phyloP scores from a whole-genome alignment of 2,113 vertebrate genomes.

The Heterotis niloticus region DNA sequence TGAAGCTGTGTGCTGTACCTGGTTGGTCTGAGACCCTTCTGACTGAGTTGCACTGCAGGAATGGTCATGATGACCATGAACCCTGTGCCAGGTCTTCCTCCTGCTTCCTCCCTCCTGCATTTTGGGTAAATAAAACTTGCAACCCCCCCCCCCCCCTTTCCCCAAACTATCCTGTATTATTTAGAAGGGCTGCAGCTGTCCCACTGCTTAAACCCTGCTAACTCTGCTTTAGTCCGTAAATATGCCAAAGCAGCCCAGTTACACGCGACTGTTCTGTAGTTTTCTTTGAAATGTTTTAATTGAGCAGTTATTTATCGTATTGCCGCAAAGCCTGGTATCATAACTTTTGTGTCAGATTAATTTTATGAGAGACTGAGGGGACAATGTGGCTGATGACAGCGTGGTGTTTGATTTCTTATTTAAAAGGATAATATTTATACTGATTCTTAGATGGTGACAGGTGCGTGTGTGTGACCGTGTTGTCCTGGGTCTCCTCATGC shows the following conservation, averaged over 20 bases:
- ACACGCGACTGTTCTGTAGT: background rate
- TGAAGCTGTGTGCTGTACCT: background rate
- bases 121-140: background rate
- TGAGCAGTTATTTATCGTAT: background rate
- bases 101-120: background rate
- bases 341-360: slow-evolving; percentile 33
- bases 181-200: background rate
- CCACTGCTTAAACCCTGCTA: background rate
- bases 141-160: background rate
- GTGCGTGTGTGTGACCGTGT: background rate
- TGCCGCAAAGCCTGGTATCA: slow-evolving; percentile 11
- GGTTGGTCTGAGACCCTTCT: background rate
- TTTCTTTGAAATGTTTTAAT: background rate
- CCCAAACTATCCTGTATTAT: background rate
- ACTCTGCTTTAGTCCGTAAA: background rate
- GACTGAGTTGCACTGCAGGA: background rate
- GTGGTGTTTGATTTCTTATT: slow-evolving; percentile 21
- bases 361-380: slow-evolving; percentile 38
- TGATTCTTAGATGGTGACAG: background rate
- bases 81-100: background rate
- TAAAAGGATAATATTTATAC: slow-evolving; percentile 18
- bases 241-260: slow-evolving; percentile 8
- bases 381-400: background rate
- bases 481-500: background rate
- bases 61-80: slow-evolving; percentile 3